Base-by-base conservation (phyloP, 2,888 invertebrate genomes). In the Phragmatobia fuliginosa region DNA sequence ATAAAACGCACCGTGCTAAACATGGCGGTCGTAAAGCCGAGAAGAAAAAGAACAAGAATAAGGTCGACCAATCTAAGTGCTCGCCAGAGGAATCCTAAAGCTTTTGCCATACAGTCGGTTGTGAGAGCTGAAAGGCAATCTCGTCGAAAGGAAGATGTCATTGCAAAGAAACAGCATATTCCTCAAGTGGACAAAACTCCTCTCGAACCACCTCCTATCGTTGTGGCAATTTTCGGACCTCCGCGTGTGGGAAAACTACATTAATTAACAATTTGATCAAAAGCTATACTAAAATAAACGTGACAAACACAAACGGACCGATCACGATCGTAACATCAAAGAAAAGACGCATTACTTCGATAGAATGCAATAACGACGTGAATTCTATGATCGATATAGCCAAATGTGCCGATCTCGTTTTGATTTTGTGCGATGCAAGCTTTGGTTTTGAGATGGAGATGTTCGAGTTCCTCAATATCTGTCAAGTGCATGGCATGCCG, bases 361-460 rank as follows among this genome's bases (percentile, higher is more conserved):
- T n/a, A n/a, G n/a, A 99, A 95, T 99, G 99, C 88, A 99, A 98
- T 88, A 99, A 99, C 90, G 99, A 99, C 84, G 96, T 99, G 21
- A 99, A 99, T 93, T 98, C 98, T 1, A 99, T 99, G 99, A 99
- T 99, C 78, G 99, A 99, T 90, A 96, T 99, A 28, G 99, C 99
- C 0, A 99, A 99, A 95, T 98, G 99, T 62, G 99, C 99, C 0
- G 99, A 99, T 95, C 95, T 99, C 73, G 99, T 99, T 0, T 91
- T 99, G 36, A 91, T 99, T 2, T 91, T 99, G 59, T 98, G 99
- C 70, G 99, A 99, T 92, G 99, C 99, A 0, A 99, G 99, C 82
- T 99, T 99, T 91, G 99, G 99, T 1, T 99, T 99, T 91, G 99
- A 99, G 95, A 99, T 99, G 99, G 99, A 99, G 91, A 97, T 99